Evolutionary conservation across 2,888 invertebrate species (phyloP), one percentile per base, ranked within the genome.

Genomic region (Adela reaumurella): DNA sequence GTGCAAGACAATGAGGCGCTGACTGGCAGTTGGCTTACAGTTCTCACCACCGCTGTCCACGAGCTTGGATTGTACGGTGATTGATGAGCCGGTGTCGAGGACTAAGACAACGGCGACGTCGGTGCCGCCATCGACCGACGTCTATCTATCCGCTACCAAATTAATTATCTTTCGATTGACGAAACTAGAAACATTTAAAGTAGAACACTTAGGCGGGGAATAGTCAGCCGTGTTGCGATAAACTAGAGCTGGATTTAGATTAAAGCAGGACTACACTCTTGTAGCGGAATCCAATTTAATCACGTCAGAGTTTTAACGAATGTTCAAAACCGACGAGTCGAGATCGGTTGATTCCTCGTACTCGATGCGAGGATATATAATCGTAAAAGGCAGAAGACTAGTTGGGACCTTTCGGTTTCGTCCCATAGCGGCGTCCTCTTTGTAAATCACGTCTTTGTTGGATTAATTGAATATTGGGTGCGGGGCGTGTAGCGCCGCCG

Each of bases 401-500:
- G 6, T 14, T 35, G 35, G 14, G 35, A n/a, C 3, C 35, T 8
- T 35, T 35, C 35, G 3, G 14, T 11, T 14, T 24, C 24, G 24
- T n/a, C 35, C 11, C 11, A 35, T 8, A 14, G 35, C 35, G 35
- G 35, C 35, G 35, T 35, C 35, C 14, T 14, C 35, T 35, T 35
- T 35, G 35, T 35, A 35, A 35, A 35, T 35, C 3, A 14, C 35
- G 35, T 35, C 35, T 14, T 35, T 35, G 35, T 35, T 35, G 11
- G 35, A 35, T 50, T 44, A 50, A 50, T 50, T 50, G 50, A 50
- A 46, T 47, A 19, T 35, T 45, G 43, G 46, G 42, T 20, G 29
- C 50, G 54, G 55, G 46, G 42, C 18, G 29, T 49, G 54, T 55
- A 53, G 50, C 51, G 4, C 11, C 53, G 56, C 54, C 54, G 60